Conservation (phyloP, 2,113 vertebrate species). For the Dryoscopus gambensis region DNA sequence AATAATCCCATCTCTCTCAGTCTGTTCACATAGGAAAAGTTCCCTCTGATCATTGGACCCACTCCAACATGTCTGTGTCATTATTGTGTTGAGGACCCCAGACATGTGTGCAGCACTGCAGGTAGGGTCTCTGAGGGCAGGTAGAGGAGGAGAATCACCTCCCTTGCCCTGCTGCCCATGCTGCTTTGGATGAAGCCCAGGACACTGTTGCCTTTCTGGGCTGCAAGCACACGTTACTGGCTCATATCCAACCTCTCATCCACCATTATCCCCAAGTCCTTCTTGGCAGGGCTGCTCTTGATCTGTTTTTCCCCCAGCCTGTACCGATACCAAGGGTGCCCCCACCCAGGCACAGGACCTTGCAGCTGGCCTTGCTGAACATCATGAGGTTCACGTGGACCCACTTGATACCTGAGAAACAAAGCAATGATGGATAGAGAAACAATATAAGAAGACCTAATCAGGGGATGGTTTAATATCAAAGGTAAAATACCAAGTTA, state of each 20-base stretch:
- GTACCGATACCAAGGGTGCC: not conserved
- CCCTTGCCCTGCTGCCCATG: rapidly evolving
- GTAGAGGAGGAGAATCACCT: not conserved
- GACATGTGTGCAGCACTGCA: not conserved
- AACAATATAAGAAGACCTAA: not conserved
- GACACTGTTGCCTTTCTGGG: not conserved
- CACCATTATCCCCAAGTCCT: no score
- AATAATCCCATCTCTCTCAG: not conserved
- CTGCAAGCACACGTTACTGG: not conserved
- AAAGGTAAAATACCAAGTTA: not conserved
- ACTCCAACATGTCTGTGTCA: not conserved
- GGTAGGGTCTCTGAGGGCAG: not conserved
- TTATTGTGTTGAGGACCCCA: not conserved
- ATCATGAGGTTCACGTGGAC: not conserved
- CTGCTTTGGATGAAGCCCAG: not conserved
- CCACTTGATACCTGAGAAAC: not conserved
- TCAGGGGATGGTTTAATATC: not conserved
- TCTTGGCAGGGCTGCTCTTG: not conserved
- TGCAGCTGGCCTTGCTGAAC: not conserved
- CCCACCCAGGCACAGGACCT: not conserved
- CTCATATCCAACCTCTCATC: not conserved
- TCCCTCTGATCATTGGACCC: not conserved
- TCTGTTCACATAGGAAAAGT: not conserved
- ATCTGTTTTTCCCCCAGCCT: not conserved
- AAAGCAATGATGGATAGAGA: not conserved